A percentile compares a stretch with the other conserved stretches of the same genome.
phyloP scores from a whole-genome alignment of 2,797 vertebrate species.

The Cichlasoma orientale region DNA sequence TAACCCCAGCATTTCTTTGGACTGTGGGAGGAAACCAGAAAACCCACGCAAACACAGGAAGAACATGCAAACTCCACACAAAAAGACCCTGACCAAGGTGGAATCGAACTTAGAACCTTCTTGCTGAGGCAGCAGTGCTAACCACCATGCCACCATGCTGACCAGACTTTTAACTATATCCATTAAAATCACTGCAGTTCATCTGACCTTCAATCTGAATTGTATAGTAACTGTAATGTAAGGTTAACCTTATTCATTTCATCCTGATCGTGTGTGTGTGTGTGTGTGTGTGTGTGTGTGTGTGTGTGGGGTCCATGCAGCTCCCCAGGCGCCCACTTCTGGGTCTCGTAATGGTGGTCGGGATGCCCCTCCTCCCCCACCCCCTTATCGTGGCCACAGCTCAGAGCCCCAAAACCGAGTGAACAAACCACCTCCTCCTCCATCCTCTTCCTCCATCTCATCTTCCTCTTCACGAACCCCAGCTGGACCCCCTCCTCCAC shows the following conservation, averaged over 20 bases:
- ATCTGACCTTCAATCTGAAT: background rate
- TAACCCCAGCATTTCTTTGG: too few species aligned
- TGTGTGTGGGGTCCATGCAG: conserved; percentile 63
- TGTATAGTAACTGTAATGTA: background rate
- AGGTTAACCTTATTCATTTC: background rate
- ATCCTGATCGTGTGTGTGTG: background rate
- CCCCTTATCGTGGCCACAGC: conserved; percentile 87
- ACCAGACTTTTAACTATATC: too few species aligned
- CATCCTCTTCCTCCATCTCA: conserved; percentile 75
- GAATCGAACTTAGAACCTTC: too few species aligned
- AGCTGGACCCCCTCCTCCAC: conserved; percentile 87
- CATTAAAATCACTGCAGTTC: background rate
- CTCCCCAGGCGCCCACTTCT: conserved; percentile 83
- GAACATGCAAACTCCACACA: too few species aligned
- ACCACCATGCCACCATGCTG: too few species aligned
- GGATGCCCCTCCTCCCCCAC: conserved; percentile 89
- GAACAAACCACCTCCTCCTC: conserved; percentile 82
- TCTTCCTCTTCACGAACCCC: conserved; percentile 82
- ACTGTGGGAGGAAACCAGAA: too few species aligned
- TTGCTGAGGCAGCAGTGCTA: too few species aligned
- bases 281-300: conserved; percentile 7
- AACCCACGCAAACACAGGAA: too few species aligned
- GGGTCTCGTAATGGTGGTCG: conserved; percentile 86
- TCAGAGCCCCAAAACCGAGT: conserved; percentile 77
- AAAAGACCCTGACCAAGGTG: too few species aligned